phyloP scores from a whole-genome alignment of 2,113 vertebrate genomes.

The Ctenodactylus gundi region DNA sequence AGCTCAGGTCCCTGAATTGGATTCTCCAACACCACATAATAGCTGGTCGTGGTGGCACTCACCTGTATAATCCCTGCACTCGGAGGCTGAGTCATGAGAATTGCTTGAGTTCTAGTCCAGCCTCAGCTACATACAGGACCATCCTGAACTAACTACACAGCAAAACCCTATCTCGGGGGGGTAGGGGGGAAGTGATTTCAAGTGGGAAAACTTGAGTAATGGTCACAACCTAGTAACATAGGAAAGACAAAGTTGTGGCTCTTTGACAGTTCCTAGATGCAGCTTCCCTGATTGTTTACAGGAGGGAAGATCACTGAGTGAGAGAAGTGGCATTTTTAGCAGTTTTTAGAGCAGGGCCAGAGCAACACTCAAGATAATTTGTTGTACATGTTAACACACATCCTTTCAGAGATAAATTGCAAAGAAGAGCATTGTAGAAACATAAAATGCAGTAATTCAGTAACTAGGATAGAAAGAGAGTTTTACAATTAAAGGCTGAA shows the following conservation, averaged over 20 bases:
- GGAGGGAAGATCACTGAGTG: neutral
- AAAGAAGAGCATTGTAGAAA: neutral
- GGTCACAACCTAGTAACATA: neutral
- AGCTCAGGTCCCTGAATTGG: too few species aligned
- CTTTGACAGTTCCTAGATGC: neutral
- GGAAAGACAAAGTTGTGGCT: neutral
- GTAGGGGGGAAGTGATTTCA: too few species aligned
- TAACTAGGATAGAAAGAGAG: neutral
- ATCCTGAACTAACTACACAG: too few species aligned
- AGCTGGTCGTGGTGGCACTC: too few species aligned
- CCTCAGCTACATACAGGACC: too few species aligned
- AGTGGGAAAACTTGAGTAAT: neutral
- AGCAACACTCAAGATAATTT: neutral
- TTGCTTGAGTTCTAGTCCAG: too few species aligned
- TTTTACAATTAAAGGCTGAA: slow-evolving; percentile 14
- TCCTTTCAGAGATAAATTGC: neutral
- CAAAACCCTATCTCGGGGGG: too few species aligned
- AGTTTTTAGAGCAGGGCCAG: neutral
- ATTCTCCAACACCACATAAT: too few species aligned
- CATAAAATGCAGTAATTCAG: neutral
- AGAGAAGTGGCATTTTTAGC: neutral
- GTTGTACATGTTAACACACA: neutral
- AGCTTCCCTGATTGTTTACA: neutral
- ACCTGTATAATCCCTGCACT: too few species aligned
- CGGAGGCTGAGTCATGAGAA: too few species aligned